phyloP scores from a whole-genome alignment of 2,113 vertebrate species.

The Anhinga rufa region DNA sequence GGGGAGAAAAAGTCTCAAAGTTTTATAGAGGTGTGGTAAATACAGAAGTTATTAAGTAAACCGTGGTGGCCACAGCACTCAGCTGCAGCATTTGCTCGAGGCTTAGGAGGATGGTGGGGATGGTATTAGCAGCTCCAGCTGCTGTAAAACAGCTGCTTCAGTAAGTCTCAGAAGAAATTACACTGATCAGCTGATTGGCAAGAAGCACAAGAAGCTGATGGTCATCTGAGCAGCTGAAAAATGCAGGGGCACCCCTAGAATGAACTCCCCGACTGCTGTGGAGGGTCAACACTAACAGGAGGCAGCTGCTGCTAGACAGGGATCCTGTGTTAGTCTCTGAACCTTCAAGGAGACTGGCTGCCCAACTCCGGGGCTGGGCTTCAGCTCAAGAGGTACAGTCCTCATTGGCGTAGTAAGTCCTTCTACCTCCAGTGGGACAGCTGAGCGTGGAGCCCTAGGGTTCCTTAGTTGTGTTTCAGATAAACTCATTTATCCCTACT shows the following conservation, averaged over 20 bases:
- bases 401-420: background rate
- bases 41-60: background rate
- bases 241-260: background rate
- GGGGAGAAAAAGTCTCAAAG: background rate
- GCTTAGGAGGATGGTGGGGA: background rate
- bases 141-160: background rate
- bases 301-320: background rate
- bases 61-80: accelerated
- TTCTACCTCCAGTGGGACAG: background rate
- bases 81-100: background rate
- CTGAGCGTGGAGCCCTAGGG: background rate
- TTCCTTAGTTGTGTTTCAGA: background rate
- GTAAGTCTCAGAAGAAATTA: background rate
- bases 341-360: background rate
- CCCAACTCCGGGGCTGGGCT: background rate
- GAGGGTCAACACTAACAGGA: background rate
- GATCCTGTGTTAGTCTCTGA: background rate
- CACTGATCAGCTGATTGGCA: background rate
- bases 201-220: background rate
- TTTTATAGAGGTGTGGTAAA: background rate
- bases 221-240: background rate
- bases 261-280: background rate
- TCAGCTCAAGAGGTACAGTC: background rate
- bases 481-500: background rate
- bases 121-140: background rate